Evolutionary conservation across 2,888 invertebrate species (phyloP).

Genomic region (Drosophila cracens): DNA sequence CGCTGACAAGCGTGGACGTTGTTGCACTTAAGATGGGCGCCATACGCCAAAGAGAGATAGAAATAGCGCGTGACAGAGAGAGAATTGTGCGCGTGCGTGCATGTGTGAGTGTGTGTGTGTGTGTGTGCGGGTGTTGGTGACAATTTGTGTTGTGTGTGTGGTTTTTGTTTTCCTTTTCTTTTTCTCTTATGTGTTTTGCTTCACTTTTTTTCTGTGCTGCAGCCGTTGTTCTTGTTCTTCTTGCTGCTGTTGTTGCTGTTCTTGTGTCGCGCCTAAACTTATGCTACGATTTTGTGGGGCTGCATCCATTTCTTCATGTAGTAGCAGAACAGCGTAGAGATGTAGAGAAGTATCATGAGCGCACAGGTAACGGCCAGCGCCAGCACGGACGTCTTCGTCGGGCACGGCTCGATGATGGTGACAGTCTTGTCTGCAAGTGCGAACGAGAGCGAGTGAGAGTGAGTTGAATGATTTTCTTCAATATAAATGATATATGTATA

Average conservation of each 20-base stretch:
- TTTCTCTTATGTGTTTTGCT: conserved; percentile 23
- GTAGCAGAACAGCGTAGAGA: conserved; percentile 96
- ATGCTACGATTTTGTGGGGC: conserved; percentile 92
- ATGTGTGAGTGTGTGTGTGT: conserved; percentile 16
- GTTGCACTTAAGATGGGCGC: conserved; percentile 16
- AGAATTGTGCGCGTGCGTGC: conserved; percentile 15
- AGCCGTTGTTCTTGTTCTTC: background rate
- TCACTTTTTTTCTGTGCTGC: conserved; percentile 14
- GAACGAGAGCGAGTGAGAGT: background rate
- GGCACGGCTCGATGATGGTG: conserved; percentile 95
- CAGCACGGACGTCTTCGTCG: conserved; percentile 95
- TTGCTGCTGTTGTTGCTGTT: conserved; percentile 18
- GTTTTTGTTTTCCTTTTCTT: conserved; percentile 62
- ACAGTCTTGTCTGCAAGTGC: conserved; percentile 92
- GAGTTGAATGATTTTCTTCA: background rate
- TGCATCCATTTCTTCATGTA: conserved; percentile 96
- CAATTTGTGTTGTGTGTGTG: conserved; percentile 68
- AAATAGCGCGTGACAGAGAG: conserved; percentile 53
- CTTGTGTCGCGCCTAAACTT: conserved; percentile 74
- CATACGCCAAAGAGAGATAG: conserved; percentile 65
- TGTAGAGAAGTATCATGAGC: conserved; percentile 93
- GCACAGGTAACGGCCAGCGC: conserved; percentile 96
- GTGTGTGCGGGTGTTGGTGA: conserved; percentile 49
- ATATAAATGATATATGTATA: background rate
- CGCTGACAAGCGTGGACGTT: conserved; percentile 44